Evolutionary conservation across 2,113 vertebrate species (phyloP).

Genomic region (Pionites leucogaster): DNA sequence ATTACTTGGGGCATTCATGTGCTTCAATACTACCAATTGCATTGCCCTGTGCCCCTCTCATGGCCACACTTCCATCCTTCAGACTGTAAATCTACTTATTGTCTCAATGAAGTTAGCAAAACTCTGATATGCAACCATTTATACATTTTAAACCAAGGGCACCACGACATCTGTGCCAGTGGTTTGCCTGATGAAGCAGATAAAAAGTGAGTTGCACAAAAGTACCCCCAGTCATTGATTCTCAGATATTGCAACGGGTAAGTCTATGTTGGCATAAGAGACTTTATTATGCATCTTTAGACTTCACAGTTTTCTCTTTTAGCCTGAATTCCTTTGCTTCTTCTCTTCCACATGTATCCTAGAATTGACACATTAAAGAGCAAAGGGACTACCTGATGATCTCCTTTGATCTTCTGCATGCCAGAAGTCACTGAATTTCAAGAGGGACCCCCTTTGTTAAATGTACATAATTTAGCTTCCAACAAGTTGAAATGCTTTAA

Average conservation of each 20-base stretch:
- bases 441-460: background rate
- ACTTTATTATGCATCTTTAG: background rate
- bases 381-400: background rate
- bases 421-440: background rate
- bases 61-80: background rate
- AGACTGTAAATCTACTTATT: background rate
- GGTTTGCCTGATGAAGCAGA: background rate
- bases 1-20: background rate
- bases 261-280: rapidly evolving
- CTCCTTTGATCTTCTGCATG: background rate
- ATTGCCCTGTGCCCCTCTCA: background rate
- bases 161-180: background rate
- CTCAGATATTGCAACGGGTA: background rate
- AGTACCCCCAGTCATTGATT: background rate
- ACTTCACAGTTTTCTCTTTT: background rate
- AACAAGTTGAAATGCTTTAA: background rate
- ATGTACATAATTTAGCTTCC: background rate
- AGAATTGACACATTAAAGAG: background rate
- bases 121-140: background rate
- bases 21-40: background rate
- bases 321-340: background rate
- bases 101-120: background rate
- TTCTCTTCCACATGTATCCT: background rate
- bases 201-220: background rate
- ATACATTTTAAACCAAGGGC: background rate